These are phyloP conservation scores for Galagoides demidoff DNA, from an alignment of 2,797 vertebrate species.

Conservation along the genomic window DNA sequence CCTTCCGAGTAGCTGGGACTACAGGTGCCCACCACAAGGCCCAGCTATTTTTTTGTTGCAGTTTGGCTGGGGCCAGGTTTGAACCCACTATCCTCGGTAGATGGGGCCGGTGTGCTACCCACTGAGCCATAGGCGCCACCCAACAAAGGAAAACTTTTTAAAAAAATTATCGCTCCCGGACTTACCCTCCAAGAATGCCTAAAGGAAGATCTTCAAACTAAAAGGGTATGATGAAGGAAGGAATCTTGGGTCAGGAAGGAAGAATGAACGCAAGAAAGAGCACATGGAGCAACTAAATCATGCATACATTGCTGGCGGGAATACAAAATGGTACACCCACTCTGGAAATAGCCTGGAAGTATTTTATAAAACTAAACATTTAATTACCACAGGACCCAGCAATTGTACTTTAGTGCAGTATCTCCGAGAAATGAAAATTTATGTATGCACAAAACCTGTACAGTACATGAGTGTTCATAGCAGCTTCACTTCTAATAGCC, in stretches of 20 bases:
- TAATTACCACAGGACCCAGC: neutral
- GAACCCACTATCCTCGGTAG: too few species aligned
- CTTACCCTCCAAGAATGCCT: constrained; percentile 10
- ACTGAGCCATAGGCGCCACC: too few species aligned
- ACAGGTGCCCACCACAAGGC: too few species aligned
- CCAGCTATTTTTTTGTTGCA: too few species aligned
- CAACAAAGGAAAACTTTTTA: constrained; percentile 19
- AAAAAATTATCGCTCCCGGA: neutral
- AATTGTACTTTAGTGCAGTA: neutral
- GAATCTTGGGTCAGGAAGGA: constrained; percentile 26
- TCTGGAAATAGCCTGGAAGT: neutral
- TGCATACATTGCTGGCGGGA: too few species aligned
- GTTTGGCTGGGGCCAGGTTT: too few species aligned
- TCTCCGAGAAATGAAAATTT: constrained; percentile 45
- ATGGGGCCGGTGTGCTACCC: too few species aligned
- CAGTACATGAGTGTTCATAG: neutral
- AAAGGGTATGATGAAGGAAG: constrained; percentile 23
- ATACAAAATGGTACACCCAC: neutral
- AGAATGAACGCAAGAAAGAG: neutral
- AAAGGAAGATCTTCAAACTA: constrained; percentile 27
- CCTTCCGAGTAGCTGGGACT: too few species aligned
- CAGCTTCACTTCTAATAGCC: constrained; percentile 28
- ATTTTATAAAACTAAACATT: constrained; percentile 45
- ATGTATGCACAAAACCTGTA: neutral
- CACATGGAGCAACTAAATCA: neutral